Base-by-base conservation (phyloP, 2,113 vertebrate species). In the Rhinogobius similis region DNA sequence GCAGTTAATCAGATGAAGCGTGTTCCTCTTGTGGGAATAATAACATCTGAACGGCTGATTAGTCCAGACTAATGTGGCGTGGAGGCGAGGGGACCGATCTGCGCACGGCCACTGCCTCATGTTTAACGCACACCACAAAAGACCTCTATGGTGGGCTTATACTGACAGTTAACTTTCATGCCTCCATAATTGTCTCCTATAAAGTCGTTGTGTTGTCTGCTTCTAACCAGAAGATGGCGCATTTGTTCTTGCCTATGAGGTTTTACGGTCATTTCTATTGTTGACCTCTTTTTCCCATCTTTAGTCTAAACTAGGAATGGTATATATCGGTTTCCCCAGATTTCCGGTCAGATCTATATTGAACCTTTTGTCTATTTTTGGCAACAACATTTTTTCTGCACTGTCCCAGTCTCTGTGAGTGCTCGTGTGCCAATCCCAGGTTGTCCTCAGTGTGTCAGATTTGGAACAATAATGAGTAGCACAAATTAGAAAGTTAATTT, bases 21-120 rank as follows among this genome's bases (percentile, higher is more conserved):
- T 52, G 59, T 43, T 68, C 23, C 58, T 58, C 29, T 48, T 48
- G 20, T n/a, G 68, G 68, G 68, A 24, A 70, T 73, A 78, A 26
- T 38, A 64, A 68, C 36, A 53, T 26, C 46, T 43, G 44, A 73
- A 55, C 21, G 61, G 67, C 73, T 66, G 41, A 71, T 82, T 82
- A 75, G 62, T 72, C 58, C 48, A 63, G 65, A 77, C 36, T 61
- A 21, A 24, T 78, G 62, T 26, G 1, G 44, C 46, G 41, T 61
- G 44, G 32, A 29, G 61, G 7, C 8, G n/a, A 50, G n/a, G 46
- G n/a, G 61, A 71, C 32, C 12, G 32, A 32, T 67, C 23, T 64
- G 48, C 63, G 21, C 58, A 39, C 36, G 53, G 23, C 23, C 53
- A 56, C 21, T 12, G 53, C 14, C 55, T 58, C 26, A n/a, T 29